Evolutionary conservation across 2,888 invertebrate species (phyloP), one percentile per base, ranked within the genome.

Genomic region (Epirrita christyi): DNA sequence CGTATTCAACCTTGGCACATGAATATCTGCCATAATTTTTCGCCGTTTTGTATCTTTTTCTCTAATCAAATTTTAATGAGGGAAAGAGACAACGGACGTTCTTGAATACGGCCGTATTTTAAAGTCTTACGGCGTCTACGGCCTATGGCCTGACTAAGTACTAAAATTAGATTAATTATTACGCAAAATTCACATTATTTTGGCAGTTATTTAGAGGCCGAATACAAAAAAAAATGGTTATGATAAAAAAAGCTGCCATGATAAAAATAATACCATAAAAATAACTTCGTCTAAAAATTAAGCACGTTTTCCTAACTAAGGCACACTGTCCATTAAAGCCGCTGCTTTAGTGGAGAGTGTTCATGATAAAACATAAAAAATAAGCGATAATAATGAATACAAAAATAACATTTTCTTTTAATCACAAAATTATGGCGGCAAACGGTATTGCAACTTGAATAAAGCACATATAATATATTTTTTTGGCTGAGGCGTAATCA

Each of bases 351-450:
- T 41, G 48, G 32, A 61, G 65, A 63, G 41, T 38, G 29, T 21
- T 29, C 29, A 1, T 32, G 59, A 63, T 68, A 66, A 54, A 68
- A 73, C 81, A 86, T 71, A 85, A 86, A 84, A 86, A 82, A 87
- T 36, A 11, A 84, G 79, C 81, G 85, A 80, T 72, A 78, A 78
- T 36, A 76, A 75, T 80, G 68, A 71, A 79, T 87, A 85, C 74
- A 87, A 87, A 88, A 87, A 88, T 86, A 85, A 80, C 74, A 66
- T 72, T 72, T 67, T 75, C 70, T 68, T 68, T 66, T 49, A 71
- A 83, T 86, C 87, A 87, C 86, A 86, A 78, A 73, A 51, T 40
- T 50, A 60, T 65, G 63, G 65, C 63, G 58, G 59, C 56, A 51
- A 54, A 57, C 40, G 21, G 21, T 46, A 57, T 50, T 50, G 58